Conservation (phyloP, 92 coral and sea anemone genomes). For the Plumapathes pennacea region DNA sequence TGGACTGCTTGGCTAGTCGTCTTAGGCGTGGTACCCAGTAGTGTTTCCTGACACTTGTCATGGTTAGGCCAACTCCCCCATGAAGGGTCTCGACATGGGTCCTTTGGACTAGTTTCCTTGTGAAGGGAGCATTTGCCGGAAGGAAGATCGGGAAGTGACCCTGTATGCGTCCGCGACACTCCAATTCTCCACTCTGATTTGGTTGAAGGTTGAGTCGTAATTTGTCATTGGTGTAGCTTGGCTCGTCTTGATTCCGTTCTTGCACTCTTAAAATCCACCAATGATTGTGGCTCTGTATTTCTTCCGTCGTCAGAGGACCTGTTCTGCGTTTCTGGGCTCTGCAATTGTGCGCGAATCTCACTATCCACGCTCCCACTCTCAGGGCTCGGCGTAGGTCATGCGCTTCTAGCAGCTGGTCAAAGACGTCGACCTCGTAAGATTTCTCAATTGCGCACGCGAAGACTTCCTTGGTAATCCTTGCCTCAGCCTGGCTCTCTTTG, state of each 20-base stretch:
- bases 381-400: slow-evolving; percentile 19
- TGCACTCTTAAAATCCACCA: slow-evolving; percentile 47
- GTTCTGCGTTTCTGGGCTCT: slow-evolving; percentile 3
- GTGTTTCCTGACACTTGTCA: slow-evolving; percentile 48
- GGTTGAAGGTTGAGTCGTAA: slow-evolving; percentile 25
- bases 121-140: slow-evolving; percentile 32
- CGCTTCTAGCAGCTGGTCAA: slow-evolving; percentile 2
- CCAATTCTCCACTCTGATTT: slow-evolving; percentile 28
- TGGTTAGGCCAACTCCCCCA: slow-evolving; percentile 52
- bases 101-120: slow-evolving; percentile 48
- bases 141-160: slow-evolving; percentile 32
- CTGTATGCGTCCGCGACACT: slow-evolving; percentile 53
- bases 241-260: slow-evolving; percentile 19
- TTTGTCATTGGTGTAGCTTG: slow-evolving; percentile 25
- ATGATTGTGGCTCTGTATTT: slow-evolving; percentile 13
- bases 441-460: slow-evolving; percentile 8
- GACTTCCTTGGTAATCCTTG: slow-evolving; percentile 26
- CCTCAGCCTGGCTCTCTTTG: slow-evolving; percentile 14
- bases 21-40: slow-evolving; percentile 60
- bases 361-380: slow-evolving; percentile 14
- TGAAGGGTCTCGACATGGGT: slow-evolving; percentile 51
- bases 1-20: slow-evolving; percentile 48
- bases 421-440: slow-evolving; percentile 5
- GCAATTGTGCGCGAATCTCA: slow-evolving; percentile 8
- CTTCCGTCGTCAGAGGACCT: slow-evolving; percentile 51